Evolutionary conservation across 2,113 vertebrate genomes (phyloP).

Genomic region (Melanocharis versteri): DNA sequence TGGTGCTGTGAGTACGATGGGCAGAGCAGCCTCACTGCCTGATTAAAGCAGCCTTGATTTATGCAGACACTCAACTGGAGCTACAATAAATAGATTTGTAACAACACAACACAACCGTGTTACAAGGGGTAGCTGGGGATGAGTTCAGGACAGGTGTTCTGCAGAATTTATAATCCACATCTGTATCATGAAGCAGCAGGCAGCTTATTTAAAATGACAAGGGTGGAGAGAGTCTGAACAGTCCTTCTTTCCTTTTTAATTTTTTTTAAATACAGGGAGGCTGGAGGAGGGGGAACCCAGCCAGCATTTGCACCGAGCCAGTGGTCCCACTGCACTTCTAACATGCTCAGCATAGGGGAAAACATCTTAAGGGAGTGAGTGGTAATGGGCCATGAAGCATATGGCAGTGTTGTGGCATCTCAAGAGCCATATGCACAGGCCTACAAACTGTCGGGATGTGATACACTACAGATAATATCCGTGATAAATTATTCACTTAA

Average conservation of each 20-base stretch:
- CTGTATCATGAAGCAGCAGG: not conserved
- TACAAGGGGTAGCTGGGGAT: not conserved
- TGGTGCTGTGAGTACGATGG: not conserved
- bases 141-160: constrained; percentile 5
- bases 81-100: not conserved
- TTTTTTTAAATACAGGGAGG: not conserved
- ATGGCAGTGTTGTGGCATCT: constrained; percentile 70
- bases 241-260: not conserved
- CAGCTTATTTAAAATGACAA: not conserved
- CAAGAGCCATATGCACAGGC: constrained; percentile 67
- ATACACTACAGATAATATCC: constrained; percentile 70
- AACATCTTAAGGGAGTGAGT: constrained; percentile 60
- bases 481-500: constrained; percentile 77
- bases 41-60: not conserved
- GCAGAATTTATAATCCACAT: not conserved
- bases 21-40: not conserved
- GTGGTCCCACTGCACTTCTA: not conserved
- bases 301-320: not conserved
- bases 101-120: not conserved
- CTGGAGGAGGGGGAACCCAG: not conserved
- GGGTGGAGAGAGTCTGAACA: not conserved
- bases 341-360: constrained; percentile 28
- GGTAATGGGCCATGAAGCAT: constrained; percentile 73
- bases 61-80: not conserved
- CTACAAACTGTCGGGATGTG: constrained; percentile 66